phyloP scores from a whole-genome alignment of 2,888 invertebrate genomes.

The Cantharis rustica region DNA sequence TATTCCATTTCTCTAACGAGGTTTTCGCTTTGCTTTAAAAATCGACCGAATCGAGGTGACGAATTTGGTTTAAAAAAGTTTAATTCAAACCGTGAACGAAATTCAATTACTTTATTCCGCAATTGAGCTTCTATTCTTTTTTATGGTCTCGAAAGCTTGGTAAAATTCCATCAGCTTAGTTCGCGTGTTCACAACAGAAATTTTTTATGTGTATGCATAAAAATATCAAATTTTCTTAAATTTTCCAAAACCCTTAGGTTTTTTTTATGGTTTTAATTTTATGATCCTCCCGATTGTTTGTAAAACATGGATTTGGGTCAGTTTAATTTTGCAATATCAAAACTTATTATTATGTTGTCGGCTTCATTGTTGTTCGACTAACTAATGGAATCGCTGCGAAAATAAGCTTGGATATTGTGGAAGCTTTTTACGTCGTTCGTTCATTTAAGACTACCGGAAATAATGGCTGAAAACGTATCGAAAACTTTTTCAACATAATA shows the following conservation, averaged over 20 bases:
- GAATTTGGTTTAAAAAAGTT: not conserved
- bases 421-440: not conserved
- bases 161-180: not conserved
- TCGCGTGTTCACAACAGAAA: not conserved
- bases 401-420: not conserved
- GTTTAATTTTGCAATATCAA: not conserved
- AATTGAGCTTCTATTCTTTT: not conserved
- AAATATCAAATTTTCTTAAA: not conserved
- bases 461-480: not conserved
- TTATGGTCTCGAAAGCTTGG: not conserved
- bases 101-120: not conserved
- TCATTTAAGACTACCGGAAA: not conserved
- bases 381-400: conserved; percentile 1
- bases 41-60: not conserved
- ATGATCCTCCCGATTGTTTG: not conserved
- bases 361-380: not conserved
- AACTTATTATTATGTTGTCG: not conserved
- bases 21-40: not conserved
- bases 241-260: not conserved
- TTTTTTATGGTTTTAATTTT: not conserved
- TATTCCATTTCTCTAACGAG: not conserved
- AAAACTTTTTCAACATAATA: not conserved
- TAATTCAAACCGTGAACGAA: not conserved
- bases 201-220: not conserved
- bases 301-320: not conserved